phyloP scores from a whole-genome alignment of 2,113 vertebrate species.

The Cyrtonyx montezumae region DNA sequence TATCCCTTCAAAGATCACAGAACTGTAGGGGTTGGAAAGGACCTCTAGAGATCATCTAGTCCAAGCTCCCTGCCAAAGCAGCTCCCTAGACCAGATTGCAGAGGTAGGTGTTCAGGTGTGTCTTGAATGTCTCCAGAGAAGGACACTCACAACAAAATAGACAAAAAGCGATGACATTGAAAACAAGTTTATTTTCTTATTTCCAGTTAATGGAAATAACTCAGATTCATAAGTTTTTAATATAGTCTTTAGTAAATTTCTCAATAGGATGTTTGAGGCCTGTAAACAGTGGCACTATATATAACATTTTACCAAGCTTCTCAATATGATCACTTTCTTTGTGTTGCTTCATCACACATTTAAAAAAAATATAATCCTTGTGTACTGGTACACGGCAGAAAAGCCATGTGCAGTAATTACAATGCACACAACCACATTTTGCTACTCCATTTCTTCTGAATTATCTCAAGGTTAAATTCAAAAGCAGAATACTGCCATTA shows the following conservation, averaged over 20 bases:
- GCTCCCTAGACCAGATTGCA: too few species aligned
- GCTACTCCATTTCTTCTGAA: neutral
- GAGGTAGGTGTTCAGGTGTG: too few species aligned
- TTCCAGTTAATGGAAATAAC: neutral
- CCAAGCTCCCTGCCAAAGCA: too few species aligned
- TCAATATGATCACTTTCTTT: neutral
- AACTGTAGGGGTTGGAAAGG: too few species aligned
- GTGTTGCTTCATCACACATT: neutral
- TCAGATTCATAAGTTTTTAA: neutral
- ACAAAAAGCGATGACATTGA: neutral
- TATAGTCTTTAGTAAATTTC: neutral
- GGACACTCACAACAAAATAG: neutral
- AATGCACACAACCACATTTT: neutral
- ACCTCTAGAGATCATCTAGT: too few species aligned
- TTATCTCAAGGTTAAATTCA: neutral
- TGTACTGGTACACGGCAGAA: neutral
- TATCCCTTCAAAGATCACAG: neutral
- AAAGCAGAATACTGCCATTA: neutral
- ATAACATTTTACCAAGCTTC: neutral
- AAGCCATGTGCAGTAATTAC: neutral
- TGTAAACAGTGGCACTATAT: neutral
- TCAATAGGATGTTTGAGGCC: neutral
- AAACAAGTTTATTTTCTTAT: neutral
- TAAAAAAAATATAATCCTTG: neutral
- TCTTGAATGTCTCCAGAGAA: too few species aligned